Evolutionary conservation across 2,888 invertebrate species (phyloP).

Genomic region (Cephus spinipes): DNA sequence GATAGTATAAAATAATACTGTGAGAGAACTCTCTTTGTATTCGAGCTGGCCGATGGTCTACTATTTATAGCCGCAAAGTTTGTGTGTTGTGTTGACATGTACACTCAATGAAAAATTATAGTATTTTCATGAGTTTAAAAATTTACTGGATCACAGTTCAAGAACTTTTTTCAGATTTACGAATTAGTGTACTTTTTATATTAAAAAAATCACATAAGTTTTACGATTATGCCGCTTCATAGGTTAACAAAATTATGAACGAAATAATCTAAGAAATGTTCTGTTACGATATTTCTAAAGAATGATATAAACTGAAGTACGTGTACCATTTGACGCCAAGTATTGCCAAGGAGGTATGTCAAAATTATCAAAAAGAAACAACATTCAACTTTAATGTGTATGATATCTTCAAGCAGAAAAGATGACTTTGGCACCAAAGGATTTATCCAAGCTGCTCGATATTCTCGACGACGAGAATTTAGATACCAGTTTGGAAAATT

Average conservation of each 20-base stretch:
- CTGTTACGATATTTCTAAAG: not conserved
- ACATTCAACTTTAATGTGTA: constrained; percentile 14
- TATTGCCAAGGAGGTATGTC: not conserved
- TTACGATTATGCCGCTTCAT: not conserved
- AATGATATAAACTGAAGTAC: not conserved
- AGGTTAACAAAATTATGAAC: not conserved
- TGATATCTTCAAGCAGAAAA: constrained; percentile 9
- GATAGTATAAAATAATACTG: not conserved
- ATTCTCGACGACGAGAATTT: constrained; percentile 60
- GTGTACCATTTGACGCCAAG: not conserved
- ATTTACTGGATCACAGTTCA: no score
- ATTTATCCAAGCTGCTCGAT: constrained; percentile 55
- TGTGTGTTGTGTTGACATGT: not conserved
- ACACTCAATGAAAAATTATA: not conserved
- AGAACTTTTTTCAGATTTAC: not conserved
- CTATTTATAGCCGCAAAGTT: not conserved
- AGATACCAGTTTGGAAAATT: constrained; percentile 73
- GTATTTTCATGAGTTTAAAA: no score
- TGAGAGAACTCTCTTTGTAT: not conserved
- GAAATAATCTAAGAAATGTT: not conserved
- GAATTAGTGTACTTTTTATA: not conserved
- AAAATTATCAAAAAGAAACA: not conserved
- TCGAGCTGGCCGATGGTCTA: not conserved
- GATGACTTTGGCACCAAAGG: constrained; percentile 54
- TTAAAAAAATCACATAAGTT: not conserved